Evolutionary conservation across 64 coral and sea anemone genomes (phyloP).

Genomic region (Astreopora myriophthalma): DNA sequence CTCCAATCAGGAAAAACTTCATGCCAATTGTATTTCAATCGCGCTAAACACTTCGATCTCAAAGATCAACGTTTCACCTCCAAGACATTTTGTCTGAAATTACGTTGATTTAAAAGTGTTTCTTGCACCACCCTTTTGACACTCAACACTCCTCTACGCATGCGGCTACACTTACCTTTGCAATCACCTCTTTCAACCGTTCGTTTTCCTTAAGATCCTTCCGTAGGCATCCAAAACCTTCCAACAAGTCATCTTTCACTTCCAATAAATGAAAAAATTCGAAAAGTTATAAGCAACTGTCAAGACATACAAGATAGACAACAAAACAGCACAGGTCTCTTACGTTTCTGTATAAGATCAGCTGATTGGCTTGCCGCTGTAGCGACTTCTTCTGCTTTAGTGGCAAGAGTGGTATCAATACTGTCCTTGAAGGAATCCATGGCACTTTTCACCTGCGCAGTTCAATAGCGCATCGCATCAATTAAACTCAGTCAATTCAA

Average conservation of each 20-base stretch:
- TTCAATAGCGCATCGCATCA: background rate
- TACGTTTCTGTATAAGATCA: conserved; percentile 73
- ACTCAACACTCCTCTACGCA: too few species aligned
- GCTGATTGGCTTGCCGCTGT: conserved; percentile 74
- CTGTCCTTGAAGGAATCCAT: conserved; percentile 83
- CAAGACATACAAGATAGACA: background rate
- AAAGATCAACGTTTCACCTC: too few species aligned
- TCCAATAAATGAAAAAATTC: background rate
- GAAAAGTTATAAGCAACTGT: background rate
- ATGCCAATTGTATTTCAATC: too few species aligned
- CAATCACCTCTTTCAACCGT: conserved; percentile 47
- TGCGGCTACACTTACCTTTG: conserved; percentile 34
- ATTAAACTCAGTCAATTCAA: too few species aligned
- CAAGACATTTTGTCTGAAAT: too few species aligned
- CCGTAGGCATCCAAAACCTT: conserved; percentile 16
- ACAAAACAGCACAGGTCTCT: background rate
- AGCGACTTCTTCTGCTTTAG: conserved; percentile 61
- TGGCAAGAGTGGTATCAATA: conserved; percentile 68
- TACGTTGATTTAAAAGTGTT: too few species aligned
- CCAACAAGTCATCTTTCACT: conserved; percentile 70
- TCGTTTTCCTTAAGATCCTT: conserved; percentile 57
- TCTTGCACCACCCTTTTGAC: too few species aligned
- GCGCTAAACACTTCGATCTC: too few species aligned
- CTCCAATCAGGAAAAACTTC: too few species aligned
- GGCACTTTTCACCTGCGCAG: conserved; percentile 58